Evolutionary conservation across 30 jellyfish, hydroid and myxozoan species (phyloP).

Genomic region (Pseudorhiza aurosa): DNA sequence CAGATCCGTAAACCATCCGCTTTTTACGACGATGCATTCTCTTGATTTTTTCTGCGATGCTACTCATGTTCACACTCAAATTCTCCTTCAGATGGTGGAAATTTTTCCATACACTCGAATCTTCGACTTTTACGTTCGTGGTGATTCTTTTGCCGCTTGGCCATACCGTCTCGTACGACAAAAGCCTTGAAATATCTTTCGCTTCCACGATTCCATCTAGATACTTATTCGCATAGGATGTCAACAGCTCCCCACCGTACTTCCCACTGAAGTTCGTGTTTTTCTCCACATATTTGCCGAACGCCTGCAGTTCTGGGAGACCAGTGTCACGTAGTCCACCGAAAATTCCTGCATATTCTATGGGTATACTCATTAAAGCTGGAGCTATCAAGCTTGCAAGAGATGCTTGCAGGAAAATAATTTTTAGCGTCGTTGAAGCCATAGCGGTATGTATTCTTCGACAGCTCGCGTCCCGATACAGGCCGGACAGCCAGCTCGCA

Average conservation of each 20-base stretch:
- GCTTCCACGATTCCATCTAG: slow-evolving; percentile 33
- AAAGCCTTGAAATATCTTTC: slow-evolving; percentile 55
- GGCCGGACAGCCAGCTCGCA: too few species aligned
- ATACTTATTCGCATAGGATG: slow-evolving; percentile 64
- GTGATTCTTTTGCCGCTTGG: slow-evolving; percentile 85
- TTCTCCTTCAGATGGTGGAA: neutral
- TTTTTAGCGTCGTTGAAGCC: neutral
- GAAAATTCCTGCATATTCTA: slow-evolving; percentile 41
- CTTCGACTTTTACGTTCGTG: slow-evolving; percentile 65
- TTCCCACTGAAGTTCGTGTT: slow-evolving; percentile 84
- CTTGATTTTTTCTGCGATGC: neutral
- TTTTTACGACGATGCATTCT: slow-evolving; percentile 43
- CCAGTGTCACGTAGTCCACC: slow-evolving; percentile 10
- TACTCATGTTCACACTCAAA: neutral
- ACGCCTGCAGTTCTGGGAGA: slow-evolving; percentile 51
- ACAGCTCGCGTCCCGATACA: too few species aligned
- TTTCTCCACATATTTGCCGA: slow-evolving; percentile 56
- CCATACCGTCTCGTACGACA: slow-evolving; percentile 94
- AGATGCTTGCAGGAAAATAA: neutral
- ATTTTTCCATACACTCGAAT: neutral
- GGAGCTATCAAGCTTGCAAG: neutral
- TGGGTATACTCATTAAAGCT: slow-evolving; percentile 51
- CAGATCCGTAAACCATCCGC: slow-evolving; percentile 89
- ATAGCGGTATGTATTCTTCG: too few species aligned
- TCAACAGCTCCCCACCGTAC: slow-evolving; percentile 71